phyloP scores from a whole-genome alignment of 2,797 vertebrate species.

The Gallinago stenura region DNA sequence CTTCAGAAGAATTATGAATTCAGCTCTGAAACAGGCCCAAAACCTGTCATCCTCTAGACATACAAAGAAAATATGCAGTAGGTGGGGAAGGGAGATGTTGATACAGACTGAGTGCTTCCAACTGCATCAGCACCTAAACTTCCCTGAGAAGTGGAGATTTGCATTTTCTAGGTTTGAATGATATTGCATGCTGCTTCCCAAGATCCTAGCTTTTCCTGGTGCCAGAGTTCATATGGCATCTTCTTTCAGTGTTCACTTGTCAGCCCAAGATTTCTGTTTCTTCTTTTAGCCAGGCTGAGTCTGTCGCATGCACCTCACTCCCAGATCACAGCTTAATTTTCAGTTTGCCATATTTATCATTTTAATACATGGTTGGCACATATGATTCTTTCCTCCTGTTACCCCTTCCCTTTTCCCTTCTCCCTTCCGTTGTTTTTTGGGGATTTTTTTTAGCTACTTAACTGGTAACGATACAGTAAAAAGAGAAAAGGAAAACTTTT shows the following conservation, averaged over 20 bases:
- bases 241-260: background rate
- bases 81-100: background rate
- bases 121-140: background rate
- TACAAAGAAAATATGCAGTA: background rate
- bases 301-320: background rate
- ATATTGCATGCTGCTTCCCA: background rate
- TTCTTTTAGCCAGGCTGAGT: background rate
- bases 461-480: background rate
- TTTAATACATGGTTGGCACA: background rate
- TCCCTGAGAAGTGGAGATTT: background rate
- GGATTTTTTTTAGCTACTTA: background rate
- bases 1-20: background rate
- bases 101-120: background rate
- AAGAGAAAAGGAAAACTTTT: conserved; percentile 44
- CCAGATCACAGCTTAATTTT: background rate
- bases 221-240: background rate
- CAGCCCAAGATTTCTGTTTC: background rate
- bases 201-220: background rate
- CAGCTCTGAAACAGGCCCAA: background rate
- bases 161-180: background rate
- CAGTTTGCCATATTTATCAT: background rate
- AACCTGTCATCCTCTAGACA: background rate
- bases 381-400: background rate
- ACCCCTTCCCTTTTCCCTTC: background rate
- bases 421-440: background rate